These are phyloP conservation scores for Prosapia bicincta DNA, from an alignment of 2,888 invertebrate species.

Conservation along the genomic window DNA sequence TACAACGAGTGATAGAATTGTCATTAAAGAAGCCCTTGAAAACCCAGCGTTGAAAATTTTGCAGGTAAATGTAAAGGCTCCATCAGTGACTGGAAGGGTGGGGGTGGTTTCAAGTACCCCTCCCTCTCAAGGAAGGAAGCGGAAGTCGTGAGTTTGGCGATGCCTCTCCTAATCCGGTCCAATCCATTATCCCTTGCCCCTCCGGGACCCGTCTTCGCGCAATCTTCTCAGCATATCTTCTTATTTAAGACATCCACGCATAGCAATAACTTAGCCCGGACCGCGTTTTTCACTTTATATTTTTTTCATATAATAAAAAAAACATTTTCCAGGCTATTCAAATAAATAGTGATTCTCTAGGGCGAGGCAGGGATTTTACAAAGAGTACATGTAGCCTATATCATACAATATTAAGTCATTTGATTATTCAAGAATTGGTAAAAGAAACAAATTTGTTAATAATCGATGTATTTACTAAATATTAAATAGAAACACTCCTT, in stretches of 20 bases:
- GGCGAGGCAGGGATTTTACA: too few relatives aligned
- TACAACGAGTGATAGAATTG: too few relatives aligned
- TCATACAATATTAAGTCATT: too few relatives aligned
- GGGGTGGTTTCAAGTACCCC: conserved; percentile 19
- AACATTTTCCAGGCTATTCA: not conserved
- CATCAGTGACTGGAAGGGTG: too few relatives aligned
- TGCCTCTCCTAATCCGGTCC: conserved; percentile 17
- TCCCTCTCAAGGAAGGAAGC: conserved; percentile 23
- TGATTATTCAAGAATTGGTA: too few relatives aligned
- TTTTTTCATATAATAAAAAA: not conserved
- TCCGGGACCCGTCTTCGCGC: not conserved
- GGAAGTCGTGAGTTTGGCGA: conserved; percentile 28
- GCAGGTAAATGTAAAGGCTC: too few relatives aligned
- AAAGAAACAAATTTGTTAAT: too few relatives aligned
- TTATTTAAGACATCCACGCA: conserved; percentile 26
- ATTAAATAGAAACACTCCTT: too few relatives aligned
- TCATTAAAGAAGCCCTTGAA: too few relatives aligned
- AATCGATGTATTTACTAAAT: too few relatives aligned
- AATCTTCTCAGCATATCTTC: conserved; percentile 26
- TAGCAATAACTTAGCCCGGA: conserved; percentile 22
- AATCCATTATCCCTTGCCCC: conserved; percentile 25
- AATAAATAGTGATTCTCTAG: not conserved
- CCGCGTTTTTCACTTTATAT: conserved; percentile 17
- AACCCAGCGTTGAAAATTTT: too few relatives aligned
- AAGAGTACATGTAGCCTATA: too few relatives aligned